Percentiles rank a stretch among this genome's conserved stretches.
phyloP scores from a whole-genome alignment of 2,113 vertebrate species.

The Epinephelus fuscoguttatus region DNA sequence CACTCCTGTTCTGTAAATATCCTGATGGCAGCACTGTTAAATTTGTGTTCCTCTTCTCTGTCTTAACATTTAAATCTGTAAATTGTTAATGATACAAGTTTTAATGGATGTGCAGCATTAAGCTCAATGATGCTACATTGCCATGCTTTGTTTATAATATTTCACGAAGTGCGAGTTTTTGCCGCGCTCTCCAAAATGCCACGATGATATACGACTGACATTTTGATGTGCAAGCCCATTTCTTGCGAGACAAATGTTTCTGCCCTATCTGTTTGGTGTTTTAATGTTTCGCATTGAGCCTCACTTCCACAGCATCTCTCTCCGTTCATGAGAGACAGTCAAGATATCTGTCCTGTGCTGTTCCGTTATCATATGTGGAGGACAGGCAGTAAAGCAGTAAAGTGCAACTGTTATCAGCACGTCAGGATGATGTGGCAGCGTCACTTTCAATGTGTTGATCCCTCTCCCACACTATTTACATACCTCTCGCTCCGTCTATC shows the following conservation, averaged over 20 bases:
- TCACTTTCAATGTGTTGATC: background rate
- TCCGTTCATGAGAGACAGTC: background rate
- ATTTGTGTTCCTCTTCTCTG: background rate
- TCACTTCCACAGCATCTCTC: background rate
- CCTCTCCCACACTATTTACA: background rate
- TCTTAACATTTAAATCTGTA: background rate
- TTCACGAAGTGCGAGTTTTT: background rate
- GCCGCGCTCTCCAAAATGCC: constrained; percentile 13
- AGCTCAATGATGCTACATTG: too few relatives aligned
- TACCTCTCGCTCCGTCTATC: background rate
- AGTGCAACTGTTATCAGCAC: background rate
- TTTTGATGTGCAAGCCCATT: constrained; percentile 23
- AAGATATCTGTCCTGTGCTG: background rate
- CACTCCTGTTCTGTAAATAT: background rate
- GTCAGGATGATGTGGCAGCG: background rate
- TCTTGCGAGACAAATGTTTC: constrained; percentile 9
- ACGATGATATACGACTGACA: constrained; percentile 9
- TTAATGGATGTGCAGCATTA: background rate
- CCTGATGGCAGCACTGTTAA: background rate
- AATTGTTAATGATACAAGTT: background rate
- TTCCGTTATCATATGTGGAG: background rate
- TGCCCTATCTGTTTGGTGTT: constrained; percentile 11
- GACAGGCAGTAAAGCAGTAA: background rate
- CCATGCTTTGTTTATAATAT: constrained; percentile 13
- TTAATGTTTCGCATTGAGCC: constrained; percentile 24